Evolutionary conservation across 2,888 invertebrate species (phyloP).

Genomic region (Hemaris fuciformis): DNA sequence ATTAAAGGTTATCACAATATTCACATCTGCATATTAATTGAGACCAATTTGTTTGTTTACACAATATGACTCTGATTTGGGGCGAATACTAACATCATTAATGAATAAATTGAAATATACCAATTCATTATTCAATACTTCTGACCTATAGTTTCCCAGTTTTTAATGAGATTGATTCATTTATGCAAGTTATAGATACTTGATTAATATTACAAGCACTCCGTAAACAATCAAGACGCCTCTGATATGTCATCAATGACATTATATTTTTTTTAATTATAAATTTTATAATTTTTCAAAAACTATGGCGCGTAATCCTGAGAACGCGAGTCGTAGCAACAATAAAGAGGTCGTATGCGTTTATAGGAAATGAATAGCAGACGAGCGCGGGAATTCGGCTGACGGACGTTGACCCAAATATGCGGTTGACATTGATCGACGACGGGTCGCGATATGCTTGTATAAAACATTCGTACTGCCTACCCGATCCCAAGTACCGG

Average conservation of each 20-base stretch:
- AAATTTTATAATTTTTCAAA: background rate
- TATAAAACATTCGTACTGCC: slow-evolving; percentile 60
- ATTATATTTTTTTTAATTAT: background rate
- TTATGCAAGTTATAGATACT: too few relatives aligned
- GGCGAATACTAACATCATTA: background rate
- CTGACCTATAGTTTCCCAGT: slow-evolving; percentile 51
- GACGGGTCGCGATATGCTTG: slow-evolving; percentile 68
- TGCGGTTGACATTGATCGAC: slow-evolving; percentile 80
- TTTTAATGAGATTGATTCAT: too few relatives aligned
- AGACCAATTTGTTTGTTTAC: background rate
- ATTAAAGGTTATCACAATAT: too few relatives aligned
- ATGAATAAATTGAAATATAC: slow-evolving; percentile 9
- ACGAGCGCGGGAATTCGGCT: slow-evolving; percentile 68
- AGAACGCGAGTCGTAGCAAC: slow-evolving; percentile 9
- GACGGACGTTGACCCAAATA: slow-evolving; percentile 79
- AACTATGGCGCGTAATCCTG: background rate
- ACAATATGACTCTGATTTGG: background rate
- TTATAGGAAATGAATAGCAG: slow-evolving; percentile 66
- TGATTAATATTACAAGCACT: too few relatives aligned
- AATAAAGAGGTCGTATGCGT: slow-evolving; percentile 44
- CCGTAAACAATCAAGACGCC: background rate
- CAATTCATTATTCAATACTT: slow-evolving; percentile 38
- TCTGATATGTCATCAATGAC: background rate
- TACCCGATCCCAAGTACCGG: slow-evolving; percentile 25
- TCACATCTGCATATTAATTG: background rate